These are phyloP conservation scores for Telenomus remus DNA, from an alignment of 1,140 invertebrate species.

Conservation along the genomic window DNA sequence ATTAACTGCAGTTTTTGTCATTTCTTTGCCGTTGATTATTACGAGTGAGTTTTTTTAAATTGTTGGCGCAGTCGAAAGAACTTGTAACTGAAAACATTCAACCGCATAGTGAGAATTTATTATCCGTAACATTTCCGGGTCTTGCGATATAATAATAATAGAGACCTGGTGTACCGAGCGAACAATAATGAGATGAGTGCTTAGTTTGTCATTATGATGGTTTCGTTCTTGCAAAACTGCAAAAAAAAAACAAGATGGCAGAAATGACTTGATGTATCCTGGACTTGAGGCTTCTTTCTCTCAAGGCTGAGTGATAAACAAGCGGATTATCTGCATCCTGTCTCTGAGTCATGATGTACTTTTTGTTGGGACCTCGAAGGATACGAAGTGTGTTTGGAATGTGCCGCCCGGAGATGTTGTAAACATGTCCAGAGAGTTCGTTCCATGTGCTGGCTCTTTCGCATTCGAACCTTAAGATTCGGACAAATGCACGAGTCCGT, in stretches of 20 bases:
- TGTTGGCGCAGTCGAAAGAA: background rate
- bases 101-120: slow-evolving; percentile 61
- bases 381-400: slow-evolving; percentile 55
- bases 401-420: slow-evolving; percentile 44
- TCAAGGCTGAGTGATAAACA: slow-evolving; percentile 61
- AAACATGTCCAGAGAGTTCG: slow-evolving; percentile 54
- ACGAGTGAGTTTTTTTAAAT: too few relatives aligned
- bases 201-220: slow-evolving; percentile 18
- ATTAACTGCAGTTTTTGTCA: too few relatives aligned
- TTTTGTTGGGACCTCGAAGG: slow-evolving; percentile 41
- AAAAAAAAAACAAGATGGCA: slow-evolving; percentile 22
- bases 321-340: slow-evolving; percentile 66
- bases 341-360: slow-evolving; percentile 46
- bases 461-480: slow-evolving; percentile 47
- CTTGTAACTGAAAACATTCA: slow-evolving; percentile 8
- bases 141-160: slow-evolving; percentile 4
- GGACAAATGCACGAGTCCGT: slow-evolving; percentile 40
- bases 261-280: slow-evolving; percentile 26
- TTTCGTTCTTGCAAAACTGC: slow-evolving; percentile 35
- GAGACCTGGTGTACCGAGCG: background rate
- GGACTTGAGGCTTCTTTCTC: slow-evolving; percentile 56
- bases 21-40: too few relatives aligned
- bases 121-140: slow-evolving; percentile 69
- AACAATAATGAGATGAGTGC: slow-evolving; percentile 15
- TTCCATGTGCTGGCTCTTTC: slow-evolving; percentile 41